Evolutionary conservation across 2,888 invertebrate genomes (phyloP), one percentile per base, ranked within the genome.

Genomic region (Galerucella calmariensis): DNA sequence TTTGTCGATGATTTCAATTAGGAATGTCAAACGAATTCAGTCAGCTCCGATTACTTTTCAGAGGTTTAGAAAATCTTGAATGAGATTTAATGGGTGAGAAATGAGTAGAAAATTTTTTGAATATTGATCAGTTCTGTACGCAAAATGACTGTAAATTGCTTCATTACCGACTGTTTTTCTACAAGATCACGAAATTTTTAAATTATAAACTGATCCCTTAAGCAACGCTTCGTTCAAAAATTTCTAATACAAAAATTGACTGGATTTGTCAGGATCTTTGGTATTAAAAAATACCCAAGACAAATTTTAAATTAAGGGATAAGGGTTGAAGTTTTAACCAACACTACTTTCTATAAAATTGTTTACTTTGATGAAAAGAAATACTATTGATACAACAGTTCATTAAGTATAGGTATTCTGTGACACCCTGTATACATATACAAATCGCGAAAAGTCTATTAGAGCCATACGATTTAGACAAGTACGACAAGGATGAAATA

Each of bases 1-100:
- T n/a, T n/a, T n/a, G n/a, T n/a, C 46, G 12, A 14, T 48, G 46
- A 53, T 65, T 71, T 71, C 70, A 71, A 71, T 71, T 71, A 35
- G 35, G 35, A 8, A 65, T 41, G 20, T 62, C 56, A 10, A 24
- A 56, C 44, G 63, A 24, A 62, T n/a, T 56, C 70, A 14, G 44
- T 56, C 56, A 65, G 51, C 35, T 56, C 10, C 63, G 53, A 53
- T 65, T 56, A 44, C n/a, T 63, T 71, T 51, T 16, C 5, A 20
- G 58, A 46, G 48, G 59, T 41, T 56, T 59, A 44, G 66, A 67
- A 67, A 61, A 44, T 51, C 24, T 48, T 20, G 72, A 67, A 56
- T 46, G 67, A 12, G 24, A 46, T n/a, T 41, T 62, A 62, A 72
- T 67, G 53, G 67, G 62, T 59, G 61, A 72, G 62, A 72, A 61